phyloP scores from a whole-genome alignment of 1,140 invertebrate species.

The Phthorimaea operculella region DNA sequence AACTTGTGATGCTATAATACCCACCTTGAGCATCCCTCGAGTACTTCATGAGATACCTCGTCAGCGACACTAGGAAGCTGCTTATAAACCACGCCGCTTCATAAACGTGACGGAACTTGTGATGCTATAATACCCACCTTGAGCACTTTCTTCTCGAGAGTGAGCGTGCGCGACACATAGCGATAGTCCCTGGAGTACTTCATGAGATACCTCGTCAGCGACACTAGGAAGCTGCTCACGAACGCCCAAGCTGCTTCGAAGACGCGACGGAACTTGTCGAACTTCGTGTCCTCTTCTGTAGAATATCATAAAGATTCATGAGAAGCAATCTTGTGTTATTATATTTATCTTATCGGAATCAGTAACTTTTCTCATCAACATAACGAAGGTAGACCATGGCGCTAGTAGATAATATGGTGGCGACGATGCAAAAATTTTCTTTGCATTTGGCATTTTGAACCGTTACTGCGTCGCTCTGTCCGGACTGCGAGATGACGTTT shows the following conservation, averaged over 20 bases:
- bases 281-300: constrained; percentile 42
- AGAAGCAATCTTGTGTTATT: background rate
- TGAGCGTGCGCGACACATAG: constrained; percentile 85
- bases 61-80: constrained; percentile 88
- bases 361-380: too few relatives aligned
- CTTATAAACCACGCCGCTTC: constrained; percentile 72
- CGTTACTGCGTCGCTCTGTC: too few relatives aligned
- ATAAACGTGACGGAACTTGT: constrained; percentile 27
- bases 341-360: too few relatives aligned
- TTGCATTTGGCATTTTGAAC: too few relatives aligned
- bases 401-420: too few relatives aligned
- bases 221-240: constrained; percentile 84
- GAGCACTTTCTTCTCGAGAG: constrained; percentile 82
- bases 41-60: constrained; percentile 84
- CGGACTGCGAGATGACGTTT: too few relatives aligned
- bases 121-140: constrained; percentile 71
- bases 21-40: too few relatives aligned
- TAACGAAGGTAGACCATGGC: too few relatives aligned
- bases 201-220: constrained; percentile 89
- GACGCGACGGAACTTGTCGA: constrained; percentile 32
- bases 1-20: too few relatives aligned
- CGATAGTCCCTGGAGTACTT: constrained; percentile 92
- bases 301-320: constrained; percentile 7
- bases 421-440: too few relatives aligned
- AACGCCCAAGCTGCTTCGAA: constrained; percentile 69